A percentile compares a stretch with the other conserved stretches of the same genome.
phyloP scores from a whole-genome alignment of 2,888 invertebrate genomes.

The Pseudeuparius sepicola region DNA sequence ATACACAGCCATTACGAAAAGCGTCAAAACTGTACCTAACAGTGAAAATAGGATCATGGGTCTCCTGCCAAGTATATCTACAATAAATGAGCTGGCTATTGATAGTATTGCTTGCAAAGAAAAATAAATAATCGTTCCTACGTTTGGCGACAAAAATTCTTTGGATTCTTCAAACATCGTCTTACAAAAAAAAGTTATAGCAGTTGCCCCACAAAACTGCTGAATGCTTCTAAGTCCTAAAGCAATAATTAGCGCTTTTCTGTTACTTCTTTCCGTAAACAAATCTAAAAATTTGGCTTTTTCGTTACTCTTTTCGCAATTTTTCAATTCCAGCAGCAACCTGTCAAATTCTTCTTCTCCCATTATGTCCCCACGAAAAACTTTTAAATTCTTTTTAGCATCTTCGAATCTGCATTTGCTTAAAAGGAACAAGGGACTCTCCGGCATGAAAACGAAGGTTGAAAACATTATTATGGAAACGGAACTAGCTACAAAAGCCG shows the following conservation, averaged over 20 bases:
- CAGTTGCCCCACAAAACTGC: slow-evolving; percentile 50
- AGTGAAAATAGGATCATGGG: slow-evolving; percentile 45
- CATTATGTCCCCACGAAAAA: slow-evolving; percentile 29
- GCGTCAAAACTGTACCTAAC: slow-evolving; percentile 36
- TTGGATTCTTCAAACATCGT: slow-evolving; percentile 39
- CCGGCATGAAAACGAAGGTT: slow-evolving; percentile 46
- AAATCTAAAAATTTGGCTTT: slow-evolving; percentile 28
- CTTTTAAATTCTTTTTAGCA: slow-evolving; percentile 35
- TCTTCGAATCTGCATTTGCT: slow-evolving; percentile 37
- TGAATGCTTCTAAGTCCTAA: slow-evolving; percentile 48
- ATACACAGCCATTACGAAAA: slow-evolving; percentile 38
- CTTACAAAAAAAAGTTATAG: slow-evolving; percentile 52
- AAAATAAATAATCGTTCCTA: slow-evolving; percentile 33
- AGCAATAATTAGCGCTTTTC: slow-evolving; percentile 53
- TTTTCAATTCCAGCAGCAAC: slow-evolving; percentile 27
- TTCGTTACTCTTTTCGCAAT: slow-evolving; percentile 10
- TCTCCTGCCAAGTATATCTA: slow-evolving; percentile 47
- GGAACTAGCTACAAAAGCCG: slow-evolving; percentile 41
- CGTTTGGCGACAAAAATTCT: slow-evolving; percentile 36
- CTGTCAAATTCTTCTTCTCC: slow-evolving; percentile 39
- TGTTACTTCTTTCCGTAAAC: slow-evolving; percentile 45
- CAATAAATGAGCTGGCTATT: slow-evolving; percentile 46
- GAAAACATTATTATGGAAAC: slow-evolving; percentile 41
- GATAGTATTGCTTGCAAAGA: slow-evolving; percentile 49
- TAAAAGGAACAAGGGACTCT: slow-evolving; percentile 46